Conservation (phyloP, 2,113 vertebrate genomes). For the Odontophorus gujanensis region DNA sequence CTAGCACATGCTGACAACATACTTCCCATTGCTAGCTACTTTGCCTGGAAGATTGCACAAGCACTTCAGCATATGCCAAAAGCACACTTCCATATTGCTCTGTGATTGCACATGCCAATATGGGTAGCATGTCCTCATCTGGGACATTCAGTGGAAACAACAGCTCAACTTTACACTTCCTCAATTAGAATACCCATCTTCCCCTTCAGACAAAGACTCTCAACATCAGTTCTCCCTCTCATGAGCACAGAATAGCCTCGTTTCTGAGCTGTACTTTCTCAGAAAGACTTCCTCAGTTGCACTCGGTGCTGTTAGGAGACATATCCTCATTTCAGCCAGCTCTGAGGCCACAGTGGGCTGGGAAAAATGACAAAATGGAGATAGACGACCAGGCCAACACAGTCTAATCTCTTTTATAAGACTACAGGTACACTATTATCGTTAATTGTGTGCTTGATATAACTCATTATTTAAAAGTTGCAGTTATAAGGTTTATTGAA, state of each 20-base stretch:
- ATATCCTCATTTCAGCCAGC: accelerated
- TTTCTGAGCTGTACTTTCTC: neutral
- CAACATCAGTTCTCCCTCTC: neutral
- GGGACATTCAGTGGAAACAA: neutral
- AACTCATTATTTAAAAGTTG: neutral
- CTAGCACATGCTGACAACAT: neutral
- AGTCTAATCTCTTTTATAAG: neutral
- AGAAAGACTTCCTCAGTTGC: neutral
- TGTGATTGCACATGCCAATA: accelerated
- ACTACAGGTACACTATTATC: neutral
- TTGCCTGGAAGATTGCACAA: neutral
- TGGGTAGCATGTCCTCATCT: neutral
- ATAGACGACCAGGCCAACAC: accelerated
- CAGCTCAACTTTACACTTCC: neutral
- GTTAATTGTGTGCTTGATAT: neutral
- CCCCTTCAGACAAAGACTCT: no score
- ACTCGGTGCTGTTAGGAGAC: neutral
- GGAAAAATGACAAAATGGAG: neutral
- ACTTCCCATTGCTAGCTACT: neutral
- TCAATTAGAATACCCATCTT: neutral
- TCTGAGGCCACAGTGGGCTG: accelerated
- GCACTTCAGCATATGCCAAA: neutral
- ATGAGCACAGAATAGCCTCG: neutral
- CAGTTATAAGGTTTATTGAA: neutral
- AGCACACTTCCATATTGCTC: neutral